Evolutionary conservation across 2,888 invertebrate genomes (phyloP), one percentile per base, ranked within the genome.

Genomic region (Isoperla grammatica): DNA sequence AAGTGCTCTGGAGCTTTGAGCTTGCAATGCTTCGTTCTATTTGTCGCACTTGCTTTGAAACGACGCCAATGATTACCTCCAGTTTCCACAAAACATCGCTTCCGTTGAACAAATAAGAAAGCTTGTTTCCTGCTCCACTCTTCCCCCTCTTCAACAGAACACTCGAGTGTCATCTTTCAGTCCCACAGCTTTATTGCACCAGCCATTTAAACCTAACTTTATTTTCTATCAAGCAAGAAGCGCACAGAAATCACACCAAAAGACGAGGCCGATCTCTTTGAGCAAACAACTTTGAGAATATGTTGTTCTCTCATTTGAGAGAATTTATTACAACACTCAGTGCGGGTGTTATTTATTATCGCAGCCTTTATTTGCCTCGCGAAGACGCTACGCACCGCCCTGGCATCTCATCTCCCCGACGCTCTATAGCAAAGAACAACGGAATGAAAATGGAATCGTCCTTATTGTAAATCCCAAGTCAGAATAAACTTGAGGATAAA

Each of bases 331-430:
- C 42, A 37, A 29, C 50, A 42, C 53, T 48, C 23, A 15, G 9
- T 22, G n/a, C 15, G 29, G 49, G 43, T 22, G 12, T 23, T 58
- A 58, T 58, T 50, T 53, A 50, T 53, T 58, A 58, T 53, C 50
- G 12, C 13, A 58, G 53, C 15, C 20, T 48, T 53, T 23, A 20
- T 57, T 45, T 50, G 58, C 22, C 50, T 9, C n/a, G 17, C n/a
- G 42, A 49, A 19, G 40, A 35, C 2, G 50, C 50, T 17, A 23
- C 49, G 22, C 15, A 39, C n/a, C 35, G 6, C 13, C 42, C 53
- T 53, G 22, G 58, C 50, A 50, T 53, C 39, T 19, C 19, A n/a
- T 8, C 12, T n/a, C 4, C 15, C 46, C 2, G 22, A 22, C 2
- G 22, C 13, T 45, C 13, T 39, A 8, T 42, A 19, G 20, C 22